Evolutionary conservation across 1,140 invertebrate species (phyloP), one percentile per base, ranked within the genome.

Genomic region (Hyphantria cunea): DNA sequence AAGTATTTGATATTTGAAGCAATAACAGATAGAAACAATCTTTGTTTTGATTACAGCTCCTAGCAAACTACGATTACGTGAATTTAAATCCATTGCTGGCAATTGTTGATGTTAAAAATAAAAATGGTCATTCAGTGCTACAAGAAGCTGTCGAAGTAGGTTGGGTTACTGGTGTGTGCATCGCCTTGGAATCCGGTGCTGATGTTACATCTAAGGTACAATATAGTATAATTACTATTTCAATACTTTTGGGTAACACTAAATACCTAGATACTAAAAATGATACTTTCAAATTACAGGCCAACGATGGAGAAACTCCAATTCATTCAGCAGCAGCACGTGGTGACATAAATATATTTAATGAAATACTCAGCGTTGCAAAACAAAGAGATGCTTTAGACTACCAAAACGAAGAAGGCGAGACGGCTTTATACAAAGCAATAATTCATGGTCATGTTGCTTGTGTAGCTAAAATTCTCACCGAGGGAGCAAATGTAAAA

Each of bases 161-260:
- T 1, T 93, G 92, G 92, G 82, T 82, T 12, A 72, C 85, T 1
- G 92, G 92, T 25, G 94, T 95, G 0, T 89, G 91, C 11, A 75
- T 95, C 11, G 91, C 96, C 8, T 79, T 97, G 4, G 93, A 95
- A 72, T 92, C 93, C 68, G 95, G 94, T 12, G 95, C 94, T 47
- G 92, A 95, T 79, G 91, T 95, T 0, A 94, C 94, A 65, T 84
- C 92, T 11, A 91, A 91, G 56, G 85, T 89, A 72, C 55, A 47
- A 58, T 13, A 39, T 39, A 32, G 9, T 13, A 41, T 25, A 3
- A 25, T 25, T 25, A 25, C 5, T 25, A 25, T 25, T n/a, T 1
- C 17, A 25, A 25, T 25, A 5, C 5, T 1, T 25, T 25, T 1
- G 17, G 17, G 5, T 25, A 39, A 39, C 37, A 3, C 0, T 39